Evolutionary conservation across 1,140 invertebrate genomes (phyloP).

Genomic region (Drosophila sulfurigaster): DNA sequence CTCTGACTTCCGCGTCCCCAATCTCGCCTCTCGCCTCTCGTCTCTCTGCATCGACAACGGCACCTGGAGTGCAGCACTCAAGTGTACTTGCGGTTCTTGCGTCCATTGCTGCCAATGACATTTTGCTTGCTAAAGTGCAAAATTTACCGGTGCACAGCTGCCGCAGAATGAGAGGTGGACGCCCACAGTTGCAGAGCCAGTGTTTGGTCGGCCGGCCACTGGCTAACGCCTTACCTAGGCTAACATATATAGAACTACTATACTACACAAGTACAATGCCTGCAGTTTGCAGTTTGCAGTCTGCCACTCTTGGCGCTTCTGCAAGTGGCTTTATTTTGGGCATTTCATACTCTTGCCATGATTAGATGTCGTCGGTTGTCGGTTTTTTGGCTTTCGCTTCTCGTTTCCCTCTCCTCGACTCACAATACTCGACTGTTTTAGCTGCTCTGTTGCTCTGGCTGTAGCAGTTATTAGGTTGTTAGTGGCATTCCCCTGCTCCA

Average conservation of each 20-base stretch:
- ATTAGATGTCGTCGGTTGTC: conserved; percentile 72
- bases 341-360: conserved; percentile 65
- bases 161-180: conserved; percentile 29
- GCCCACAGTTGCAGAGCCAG: conserved; percentile 25
- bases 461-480: conserved; percentile 81
- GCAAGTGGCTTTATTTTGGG: conserved; percentile 77
- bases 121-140: conserved; percentile 82
- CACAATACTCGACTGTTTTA: conserved; percentile 3
- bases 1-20: background rate
- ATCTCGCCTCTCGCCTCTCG: background rate
- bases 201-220: conserved; percentile 12
- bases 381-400: conserved; percentile 25
- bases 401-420: too few species aligned
- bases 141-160: conserved; percentile 74
- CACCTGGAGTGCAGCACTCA: conserved; percentile 82
- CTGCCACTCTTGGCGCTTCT: conserved; percentile 45
- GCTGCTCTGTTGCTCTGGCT: conserved; percentile 44
- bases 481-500: conserved; percentile 78
- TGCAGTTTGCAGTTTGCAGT: background rate
- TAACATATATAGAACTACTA: too few species aligned
- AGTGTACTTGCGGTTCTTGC: conserved; percentile 84
- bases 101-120: conserved; percentile 81
- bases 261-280: conserved; percentile 65
- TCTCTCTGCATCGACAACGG: conserved; percentile 53
- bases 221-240: conserved; percentile 55